Conservation (phyloP, 1,140 invertebrate genomes). For the Mya arenaria region DNA sequence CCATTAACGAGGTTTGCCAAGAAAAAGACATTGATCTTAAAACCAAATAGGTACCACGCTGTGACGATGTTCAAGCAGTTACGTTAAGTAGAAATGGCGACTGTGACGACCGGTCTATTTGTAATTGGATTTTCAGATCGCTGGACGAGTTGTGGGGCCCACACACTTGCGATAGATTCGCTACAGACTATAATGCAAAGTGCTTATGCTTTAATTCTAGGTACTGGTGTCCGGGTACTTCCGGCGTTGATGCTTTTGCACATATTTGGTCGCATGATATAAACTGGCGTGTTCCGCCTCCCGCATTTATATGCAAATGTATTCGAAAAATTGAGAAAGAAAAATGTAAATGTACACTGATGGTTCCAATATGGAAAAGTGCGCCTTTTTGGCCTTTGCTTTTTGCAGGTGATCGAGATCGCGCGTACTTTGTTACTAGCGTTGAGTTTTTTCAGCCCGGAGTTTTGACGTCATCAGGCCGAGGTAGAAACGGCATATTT, state of each 20-base stretch:
- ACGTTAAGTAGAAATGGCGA: slow-evolving; percentile 12
- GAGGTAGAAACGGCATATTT: slow-evolving; percentile 26
- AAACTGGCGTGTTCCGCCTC: slow-evolving; percentile 37
- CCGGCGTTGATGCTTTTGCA: slow-evolving; percentile 34
- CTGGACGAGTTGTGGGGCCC: slow-evolving; percentile 22
- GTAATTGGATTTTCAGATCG: slow-evolving; percentile 3
- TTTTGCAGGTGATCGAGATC: background rate
- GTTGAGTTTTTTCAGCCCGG: background rate
- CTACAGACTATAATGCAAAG: slow-evolving; percentile 32
- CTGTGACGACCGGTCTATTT: slow-evolving; percentile 40
- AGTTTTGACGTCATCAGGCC: background rate
- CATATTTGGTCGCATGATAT: background rate
- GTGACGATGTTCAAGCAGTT: slow-evolving; percentile 21
- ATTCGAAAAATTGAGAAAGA: background rate
- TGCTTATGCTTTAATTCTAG: slow-evolving; percentile 33
- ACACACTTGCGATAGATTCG: slow-evolving; percentile 26
- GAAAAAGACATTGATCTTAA: slow-evolving; percentile 7
- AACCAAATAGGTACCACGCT: slow-evolving; percentile 33
- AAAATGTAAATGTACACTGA: background rate
- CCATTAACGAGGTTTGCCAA: slow-evolving; percentile 7
- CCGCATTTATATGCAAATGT: background rate
- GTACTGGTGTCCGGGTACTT: slow-evolving; percentile 42
- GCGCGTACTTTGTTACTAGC: background rate
- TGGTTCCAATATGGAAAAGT: slow-evolving; percentile 11
- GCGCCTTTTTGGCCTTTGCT: slow-evolving; percentile 20